Evolutionary conservation across 1,140 invertebrate species (phyloP).

Genomic region (Himalopsyche phryganea): DNA sequence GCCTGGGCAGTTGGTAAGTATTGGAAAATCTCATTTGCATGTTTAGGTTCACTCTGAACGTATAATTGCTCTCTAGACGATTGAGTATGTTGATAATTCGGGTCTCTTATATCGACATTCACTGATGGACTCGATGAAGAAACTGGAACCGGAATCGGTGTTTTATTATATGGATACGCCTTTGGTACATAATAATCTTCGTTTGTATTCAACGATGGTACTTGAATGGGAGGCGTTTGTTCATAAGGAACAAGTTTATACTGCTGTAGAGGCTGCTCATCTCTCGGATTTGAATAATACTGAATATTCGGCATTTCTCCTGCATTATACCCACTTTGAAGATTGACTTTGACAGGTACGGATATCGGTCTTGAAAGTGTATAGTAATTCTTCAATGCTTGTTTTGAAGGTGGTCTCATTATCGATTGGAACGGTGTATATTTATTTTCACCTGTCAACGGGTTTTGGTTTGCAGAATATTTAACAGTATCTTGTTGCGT

Average conservation of each 20-base stretch:
- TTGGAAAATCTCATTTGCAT: conserved; percentile 7
- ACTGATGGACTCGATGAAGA: conserved; percentile 3
- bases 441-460: neutral
- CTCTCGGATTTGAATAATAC: conserved; percentile 12
- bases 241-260: conserved; percentile 51
- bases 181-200: conserved; percentile 28
- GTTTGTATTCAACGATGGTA: conserved; percentile 20
- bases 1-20: conserved; percentile 2
- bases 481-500: conserved; percentile 7
- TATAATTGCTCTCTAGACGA: conserved; percentile 5
- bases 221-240: conserved; percentile 47
- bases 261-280: conserved; percentile 39
- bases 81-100: conserved; percentile 3
- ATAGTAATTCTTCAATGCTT: conserved; percentile 10
- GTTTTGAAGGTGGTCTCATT: conserved; percentile 24
- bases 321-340: conserved; percentile 42
- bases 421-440: conserved; percentile 14
- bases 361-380: conserved; percentile 21
- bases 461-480: conserved; percentile 13
- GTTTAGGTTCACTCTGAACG: conserved; percentile 8
- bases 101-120: neutral
- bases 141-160: conserved; percentile 35
- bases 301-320: conserved; percentile 35
- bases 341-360: conserved; percentile 24
- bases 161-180: conserved; percentile 19